Evolutionary conservation across 2,888 invertebrate genomes (phyloP), one percentile per base, ranked within the genome.

Genomic region (Gymnoscelis rufifasciata): DNA sequence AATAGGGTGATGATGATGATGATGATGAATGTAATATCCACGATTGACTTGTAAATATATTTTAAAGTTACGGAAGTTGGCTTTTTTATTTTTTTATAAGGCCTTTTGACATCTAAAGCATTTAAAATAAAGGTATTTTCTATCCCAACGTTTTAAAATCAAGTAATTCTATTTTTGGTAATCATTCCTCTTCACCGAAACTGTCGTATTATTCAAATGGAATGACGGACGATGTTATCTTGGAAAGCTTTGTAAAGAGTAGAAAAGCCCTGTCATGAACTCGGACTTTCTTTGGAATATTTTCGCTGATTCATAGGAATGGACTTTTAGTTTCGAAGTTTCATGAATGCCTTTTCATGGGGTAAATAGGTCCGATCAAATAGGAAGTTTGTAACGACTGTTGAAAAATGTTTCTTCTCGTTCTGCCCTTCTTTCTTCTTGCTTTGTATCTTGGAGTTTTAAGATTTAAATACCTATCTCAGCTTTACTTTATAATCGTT

Each of bases 201-300:
- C 50, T 56, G 49, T 54, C 45, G 41, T 51, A 49, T 57, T 56
- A 52, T 69, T 60, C 59, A 66, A 60, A 61, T 56, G 59, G 60
- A 63, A 62, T 71, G 67, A 69, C 63, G 59, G 48, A 70, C 59
- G 67, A 66, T 64, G 59, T 57, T 65, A 60, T 61, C 59, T 60
- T 46, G 55, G 45, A 63, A 60, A 59, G 59, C 52, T 58, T 50
- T 46, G 47, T 51, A 47, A 43, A 47, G 55, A 64, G 64, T 51
- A 54, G 58, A 48, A 40, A 43, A 43, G 48, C 43, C 58, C 46
- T 45, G 62, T 68, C 68, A 67, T 52, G 50, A 52, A 54, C 49
- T 59, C 44, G 52, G 50, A 44, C 55, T 48, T 52, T 44, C 47
- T 47, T 54, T 56, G 51, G 43, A 26, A 55, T 60, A 44, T 57